These are phyloP conservation scores for Syngnathus typhle DNA, from an alignment of 2,113 vertebrate species.

Conservation along the genomic window DNA sequence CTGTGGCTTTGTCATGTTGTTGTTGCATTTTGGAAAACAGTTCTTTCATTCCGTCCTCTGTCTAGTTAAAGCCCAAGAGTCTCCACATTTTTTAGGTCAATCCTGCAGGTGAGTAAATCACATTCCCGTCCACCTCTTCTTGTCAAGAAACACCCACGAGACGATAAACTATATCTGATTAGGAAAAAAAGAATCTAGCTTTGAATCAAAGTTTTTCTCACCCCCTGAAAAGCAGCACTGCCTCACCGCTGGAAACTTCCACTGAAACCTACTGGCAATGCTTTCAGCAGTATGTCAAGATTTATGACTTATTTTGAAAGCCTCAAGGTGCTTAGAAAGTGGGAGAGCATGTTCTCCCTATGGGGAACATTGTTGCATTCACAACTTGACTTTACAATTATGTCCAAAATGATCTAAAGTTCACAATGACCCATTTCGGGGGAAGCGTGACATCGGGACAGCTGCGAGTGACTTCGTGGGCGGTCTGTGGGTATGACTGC, in stretches of 20 bases:
- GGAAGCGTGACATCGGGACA: conserved; percentile 21
- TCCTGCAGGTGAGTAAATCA: neutral
- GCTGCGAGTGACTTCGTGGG: conserved; percentile 12
- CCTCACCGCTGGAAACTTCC: conserved; percentile 17
- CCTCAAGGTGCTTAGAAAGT: conserved; percentile 25
- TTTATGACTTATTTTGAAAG: conserved; percentile 44
- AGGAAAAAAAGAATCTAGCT: neutral
- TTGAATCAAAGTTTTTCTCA: neutral
- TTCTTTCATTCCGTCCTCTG: no score
- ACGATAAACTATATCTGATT: neutral
- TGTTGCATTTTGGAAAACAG: no score
- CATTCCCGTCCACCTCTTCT: neutral
- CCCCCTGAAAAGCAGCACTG: neutral
- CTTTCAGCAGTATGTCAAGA: conserved; percentile 12
- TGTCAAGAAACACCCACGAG: neutral
- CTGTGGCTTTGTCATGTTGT: no score
- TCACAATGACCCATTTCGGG: conserved; percentile 38
- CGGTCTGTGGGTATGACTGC: conserved; percentile 15
- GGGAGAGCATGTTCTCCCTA: conserved; percentile 5
- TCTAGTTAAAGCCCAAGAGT: no score
- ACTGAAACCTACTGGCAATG: conserved; percentile 8
- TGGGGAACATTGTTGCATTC: conserved; percentile 10
- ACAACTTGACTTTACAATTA: conserved; percentile 9
- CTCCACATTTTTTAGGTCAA: no score
- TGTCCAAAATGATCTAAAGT: conserved; percentile 33